Base-by-base conservation (phyloP, 2,888 invertebrate species). In the Plagodis pulveraria region DNA sequence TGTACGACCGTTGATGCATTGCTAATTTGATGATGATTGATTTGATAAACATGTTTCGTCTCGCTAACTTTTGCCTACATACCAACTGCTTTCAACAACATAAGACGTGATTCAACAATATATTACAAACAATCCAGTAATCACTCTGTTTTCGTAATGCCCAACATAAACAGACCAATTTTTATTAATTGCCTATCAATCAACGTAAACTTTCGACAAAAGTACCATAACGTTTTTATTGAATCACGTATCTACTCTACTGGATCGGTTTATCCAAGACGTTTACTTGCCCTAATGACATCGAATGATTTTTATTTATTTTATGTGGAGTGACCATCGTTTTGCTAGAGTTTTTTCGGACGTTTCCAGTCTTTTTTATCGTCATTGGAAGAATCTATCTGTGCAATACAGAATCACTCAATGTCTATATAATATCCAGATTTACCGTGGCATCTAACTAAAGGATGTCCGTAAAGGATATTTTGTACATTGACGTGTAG, bases 271-370 rank as follows among this genome's bases (percentile, higher is more conserved):
- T 38, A 12, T 41, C 42, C 11, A 41, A 49, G 33, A 44, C 46
- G 44, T 62, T 61, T 54, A 57, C 48, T 62, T 50, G 62, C 58
- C 49, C 56, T 59, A 52, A 59, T 56, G 49, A 43, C 46, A 35
- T 46, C 38, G 22, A 34, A 41, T 41, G 6, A n/a, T 54, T 52
- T 49, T 47, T 54, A 51, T 49, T 57, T 49, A 49, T 38, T 51
- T n/a, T 57, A 50, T 48, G 47, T 47, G 34, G 41, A 33, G 46
- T 53, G 33, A 10, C 54, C 47, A 54, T n/a, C 6, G 5, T 12
- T 6, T 40, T 36, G 6, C 22, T 7, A 4, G 2, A 5, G 8
- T 7, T 2, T 40, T 9, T 40, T 10, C 40, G 40, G 40, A 35
- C 35, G 7, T 36, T 36, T 5, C 36, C 5, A 6, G 36, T 22